Base-by-base conservation (phyloP, 2,888 invertebrate species). In the Heliothis peltigera region DNA sequence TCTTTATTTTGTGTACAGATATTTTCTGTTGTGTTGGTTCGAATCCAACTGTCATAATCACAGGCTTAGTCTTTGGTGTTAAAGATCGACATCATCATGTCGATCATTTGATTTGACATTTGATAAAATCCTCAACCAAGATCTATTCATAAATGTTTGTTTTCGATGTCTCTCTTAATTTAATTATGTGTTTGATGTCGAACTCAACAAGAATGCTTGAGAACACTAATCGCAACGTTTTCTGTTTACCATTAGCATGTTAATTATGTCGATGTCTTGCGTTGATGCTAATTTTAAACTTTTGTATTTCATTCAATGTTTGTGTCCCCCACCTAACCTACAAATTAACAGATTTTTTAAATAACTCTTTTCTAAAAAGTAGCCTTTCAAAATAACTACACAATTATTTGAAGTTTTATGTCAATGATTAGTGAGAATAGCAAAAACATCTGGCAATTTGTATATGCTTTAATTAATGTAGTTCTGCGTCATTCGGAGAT, bases 241-340 rank as follows among this genome's bases (percentile, higher is more conserved):
- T 81, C 65, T 83, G 72, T 84, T 85, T 69, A 70, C 73, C 79
- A 77, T 83, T 62, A 82, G 88, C 88, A 88, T 88, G 89, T 78
- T 84, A 79, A 81, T 67, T 78, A 75, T 78, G 58, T 81, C 68
- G 73, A 82, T 86, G 78, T 87, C 65, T 79, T 81, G 77, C 79
- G 74, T 84, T 80, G 47, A 66, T 77, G 77, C 73, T 76, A 61
- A 77, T 74, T 80, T 81, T 69, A 51, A 68, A 77, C 57, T 63
- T 71, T 67, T 66, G 56, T 73, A 60, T 73, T 60, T 64, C 68
- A 77, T 73, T 77, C 55, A 68, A 66, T 78, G 70, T 80, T 43
- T 70, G 62, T 73, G 75, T 74, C 57, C 70, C 55, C 59, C 58
- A 60, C 58, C 44, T 63, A 67, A 70, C 22, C 12, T 53, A 65